Evolutionary conservation across 2,797 vertebrate species (phyloP).

Genomic region (Serranus cabrilla): DNA sequence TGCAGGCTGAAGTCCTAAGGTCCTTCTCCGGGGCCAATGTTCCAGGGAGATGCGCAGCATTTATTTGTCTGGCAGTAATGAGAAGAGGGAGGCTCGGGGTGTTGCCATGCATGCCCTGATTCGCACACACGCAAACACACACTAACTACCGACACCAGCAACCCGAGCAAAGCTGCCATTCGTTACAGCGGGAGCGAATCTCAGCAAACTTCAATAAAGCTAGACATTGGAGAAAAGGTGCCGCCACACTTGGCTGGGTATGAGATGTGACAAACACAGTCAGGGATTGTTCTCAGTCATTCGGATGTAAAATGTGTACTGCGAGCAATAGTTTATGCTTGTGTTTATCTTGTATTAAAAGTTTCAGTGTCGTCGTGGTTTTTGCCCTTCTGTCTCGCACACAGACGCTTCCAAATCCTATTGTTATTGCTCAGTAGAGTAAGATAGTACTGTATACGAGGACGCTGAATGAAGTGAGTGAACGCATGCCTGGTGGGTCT

Average conservation of each 20-base stretch:
- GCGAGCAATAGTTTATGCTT: neutral
- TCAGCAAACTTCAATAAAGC: slow-evolving; percentile 67
- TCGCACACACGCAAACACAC: slow-evolving; percentile 28
- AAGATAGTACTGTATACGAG: slow-evolving; percentile 48
- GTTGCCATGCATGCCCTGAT: slow-evolving; percentile 56
- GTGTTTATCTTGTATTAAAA: slow-evolving; percentile 41
- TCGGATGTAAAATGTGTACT: slow-evolving; percentile 5
- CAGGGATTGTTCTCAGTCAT: slow-evolving; percentile 18
- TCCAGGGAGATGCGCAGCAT: slow-evolving; percentile 50
- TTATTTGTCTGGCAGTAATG: slow-evolving; percentile 77
- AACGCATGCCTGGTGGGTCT: slow-evolving; percentile 67
- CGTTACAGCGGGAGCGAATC: slow-evolving; percentile 64
- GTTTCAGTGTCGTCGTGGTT: slow-evolving; percentile 40
- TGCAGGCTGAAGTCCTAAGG: slow-evolving; percentile 37
- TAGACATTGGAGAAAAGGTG: slow-evolving; percentile 29
- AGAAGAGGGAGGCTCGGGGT: slow-evolving; percentile 58
- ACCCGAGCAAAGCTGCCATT: slow-evolving; percentile 47
- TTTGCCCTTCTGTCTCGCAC: slow-evolving; percentile 29
- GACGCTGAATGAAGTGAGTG: slow-evolving; percentile 48
- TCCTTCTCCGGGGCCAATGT: slow-evolving; percentile 34
- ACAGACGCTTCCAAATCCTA: slow-evolving; percentile 36
- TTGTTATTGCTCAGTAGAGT: slow-evolving; percentile 52
- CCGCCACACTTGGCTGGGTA: slow-evolving; percentile 31
- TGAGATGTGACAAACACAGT: slow-evolving; percentile 31
- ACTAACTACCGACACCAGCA: slow-evolving; percentile 19